These are phyloP conservation scores for Hydrocynus forskahlii DNA, from an alignment of 2,797 vertebrate species.

Conservation along the genomic window DNA sequence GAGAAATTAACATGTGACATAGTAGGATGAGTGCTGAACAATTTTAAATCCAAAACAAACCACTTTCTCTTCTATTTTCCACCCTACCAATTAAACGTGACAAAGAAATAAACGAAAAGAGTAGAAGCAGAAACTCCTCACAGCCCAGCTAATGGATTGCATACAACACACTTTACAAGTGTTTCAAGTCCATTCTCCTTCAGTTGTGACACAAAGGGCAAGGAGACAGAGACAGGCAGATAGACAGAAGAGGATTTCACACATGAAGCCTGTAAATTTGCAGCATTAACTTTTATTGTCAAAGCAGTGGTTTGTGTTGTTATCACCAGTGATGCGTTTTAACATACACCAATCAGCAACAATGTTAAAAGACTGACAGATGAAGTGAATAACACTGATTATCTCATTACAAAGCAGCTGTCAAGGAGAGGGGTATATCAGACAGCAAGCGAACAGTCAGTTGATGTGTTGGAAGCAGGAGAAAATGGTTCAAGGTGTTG, in stretches of 20 bases:
- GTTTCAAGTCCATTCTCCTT: neutral
- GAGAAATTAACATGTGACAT: too few relatives aligned
- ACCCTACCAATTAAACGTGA: neutral
- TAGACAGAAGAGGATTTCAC: neutral
- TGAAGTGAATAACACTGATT: too few relatives aligned
- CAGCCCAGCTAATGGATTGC: conserved; percentile 21
- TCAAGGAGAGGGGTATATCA: too few relatives aligned
- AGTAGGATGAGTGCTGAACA: too few relatives aligned
- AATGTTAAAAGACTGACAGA: too few relatives aligned
- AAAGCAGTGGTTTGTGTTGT: neutral
- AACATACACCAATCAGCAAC: too few relatives aligned
- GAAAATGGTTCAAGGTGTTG: too few relatives aligned
- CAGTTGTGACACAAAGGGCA: conserved; percentile 22
- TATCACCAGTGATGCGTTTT: neutral
- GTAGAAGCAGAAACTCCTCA: neutral
- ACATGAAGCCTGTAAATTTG: neutral
- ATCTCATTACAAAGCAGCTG: too few relatives aligned
- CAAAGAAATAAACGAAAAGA: neutral
- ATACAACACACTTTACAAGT: conserved; percentile 14
- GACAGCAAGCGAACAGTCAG: too few relatives aligned
- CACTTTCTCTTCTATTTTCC: neutral
- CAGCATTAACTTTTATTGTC: neutral
- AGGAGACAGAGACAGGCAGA: conserved; percentile 13
- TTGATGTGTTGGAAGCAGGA: too few relatives aligned
- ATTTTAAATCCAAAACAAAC: neutral